These are phyloP conservation scores for Gyps fulvus DNA, from an alignment of 2,113 vertebrate species.

Conservation along the genomic window DNA sequence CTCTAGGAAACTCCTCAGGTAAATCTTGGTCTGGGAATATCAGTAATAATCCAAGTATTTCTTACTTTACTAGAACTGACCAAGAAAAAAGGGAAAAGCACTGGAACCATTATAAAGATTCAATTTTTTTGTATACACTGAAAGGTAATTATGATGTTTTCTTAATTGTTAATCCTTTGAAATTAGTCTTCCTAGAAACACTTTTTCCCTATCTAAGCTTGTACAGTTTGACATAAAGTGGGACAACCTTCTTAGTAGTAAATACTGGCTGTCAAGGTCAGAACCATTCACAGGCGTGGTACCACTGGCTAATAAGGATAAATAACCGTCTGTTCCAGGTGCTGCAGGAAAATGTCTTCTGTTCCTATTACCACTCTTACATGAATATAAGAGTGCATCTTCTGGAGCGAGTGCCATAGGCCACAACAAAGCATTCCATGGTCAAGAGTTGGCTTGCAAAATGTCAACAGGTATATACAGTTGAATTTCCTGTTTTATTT, in stretches of 20 bases:
- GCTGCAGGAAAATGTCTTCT: neutral
- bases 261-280: neutral
- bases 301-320: neutral
- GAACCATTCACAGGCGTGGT: neutral
- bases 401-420: neutral
- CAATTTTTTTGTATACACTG: neutral
- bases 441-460: neutral
- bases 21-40: neutral
- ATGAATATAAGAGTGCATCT: neutral
- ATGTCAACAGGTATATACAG: neutral
- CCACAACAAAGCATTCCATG: neutral
- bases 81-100: neutral
- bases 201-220: neutral
- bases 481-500: neutral
- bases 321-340: neutral
- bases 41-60: neutral
- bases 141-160: neutral
- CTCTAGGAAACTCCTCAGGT: neutral
- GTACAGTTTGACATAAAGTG: neutral
- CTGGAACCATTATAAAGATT: neutral
- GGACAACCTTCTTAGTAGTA: neutral
- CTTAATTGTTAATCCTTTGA: neutral
- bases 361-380: neutral
- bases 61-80: neutral
- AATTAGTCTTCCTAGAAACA: neutral